Evolutionary conservation across 2,113 vertebrate species (phyloP), one percentile per base, ranked within the genome.

Genomic region (Brachyistius frenatus): DNA sequence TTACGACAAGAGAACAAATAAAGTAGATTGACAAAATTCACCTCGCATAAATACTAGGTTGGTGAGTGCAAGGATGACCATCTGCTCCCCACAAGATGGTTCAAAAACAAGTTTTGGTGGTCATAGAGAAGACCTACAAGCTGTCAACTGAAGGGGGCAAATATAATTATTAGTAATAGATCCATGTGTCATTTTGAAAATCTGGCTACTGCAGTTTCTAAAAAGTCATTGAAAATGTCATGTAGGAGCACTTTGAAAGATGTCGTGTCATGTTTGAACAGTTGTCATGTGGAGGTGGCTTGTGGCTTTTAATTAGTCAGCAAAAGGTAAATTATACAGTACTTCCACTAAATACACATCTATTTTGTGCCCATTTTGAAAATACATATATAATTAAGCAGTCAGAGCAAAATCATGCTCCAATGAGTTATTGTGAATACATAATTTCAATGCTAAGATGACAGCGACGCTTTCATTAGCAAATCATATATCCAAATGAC

Each of bases 41-140:
- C 23, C 37, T 56, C 46, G 15, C 66, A 56, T 66, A 71, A 67
- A 64, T 47, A 80, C 41, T 54, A 41, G 58, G 70, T 64, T 73
- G 56, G 30, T 81, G 55, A 78, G 73, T 66, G 72, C 65, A 80
- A 49, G 64, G 65, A 49, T 64, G 71, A 62, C 81, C 81, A 87
- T 85, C 76, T 90, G 83, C 72, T 85, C 73, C 39, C 53, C 10
- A 64, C 67, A n/a, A 73, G 49, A 80, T 54, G 39, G 56, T 78
- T 57, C 52, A 66, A 68, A 83, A 79, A 63, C 63, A 68, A 54
- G 36, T 58, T 47, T 66, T 53, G 14, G 54, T 71, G 52, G 76
- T 78, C 66, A 62, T 4, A 53, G 44, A 36, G 50, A 83, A 71
- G 60, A 73, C 76, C 70, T 86, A 49, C 63, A 81, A 74, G 65